phyloP scores from a whole-genome alignment of 2,797 vertebrate species.

The Poecile montanus region DNA sequence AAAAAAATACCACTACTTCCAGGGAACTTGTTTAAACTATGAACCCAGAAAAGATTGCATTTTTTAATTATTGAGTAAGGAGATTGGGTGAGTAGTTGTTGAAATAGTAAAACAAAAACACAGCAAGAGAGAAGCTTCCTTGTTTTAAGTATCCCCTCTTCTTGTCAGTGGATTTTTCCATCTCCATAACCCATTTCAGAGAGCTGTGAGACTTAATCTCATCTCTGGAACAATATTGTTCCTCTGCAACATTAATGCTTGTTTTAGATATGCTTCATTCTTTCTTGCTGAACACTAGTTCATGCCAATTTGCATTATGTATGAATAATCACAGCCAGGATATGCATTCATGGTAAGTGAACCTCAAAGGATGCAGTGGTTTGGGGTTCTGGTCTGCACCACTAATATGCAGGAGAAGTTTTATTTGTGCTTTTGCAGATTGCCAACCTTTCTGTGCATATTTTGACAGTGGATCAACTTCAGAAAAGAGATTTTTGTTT shows the following conservation, averaged over 20 bases:
- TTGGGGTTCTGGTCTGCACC: background rate
- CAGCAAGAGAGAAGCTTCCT: background rate
- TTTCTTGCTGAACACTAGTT: background rate
- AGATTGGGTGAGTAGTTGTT: background rate
- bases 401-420: background rate
- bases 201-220: background rate
- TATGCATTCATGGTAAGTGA: background rate
- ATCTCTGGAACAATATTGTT: background rate
- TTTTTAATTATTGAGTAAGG: background rate
- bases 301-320: background rate
- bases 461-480: background rate
- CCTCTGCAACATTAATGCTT: conserved; percentile 12
- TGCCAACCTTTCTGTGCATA: background rate
- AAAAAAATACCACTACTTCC: background rate
- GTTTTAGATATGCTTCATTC: background rate
- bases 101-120: background rate
- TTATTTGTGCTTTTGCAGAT: background rate
- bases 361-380: background rate
- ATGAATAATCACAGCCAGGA: background rate
- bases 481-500: background rate
- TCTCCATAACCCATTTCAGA: background rate
- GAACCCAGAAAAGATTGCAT: background rate
- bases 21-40: background rate
- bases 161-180: background rate
- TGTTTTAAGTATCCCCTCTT: background rate